phyloP scores from a whole-genome alignment of 2,797 vertebrate species.

The Acanthopagrus latus region DNA sequence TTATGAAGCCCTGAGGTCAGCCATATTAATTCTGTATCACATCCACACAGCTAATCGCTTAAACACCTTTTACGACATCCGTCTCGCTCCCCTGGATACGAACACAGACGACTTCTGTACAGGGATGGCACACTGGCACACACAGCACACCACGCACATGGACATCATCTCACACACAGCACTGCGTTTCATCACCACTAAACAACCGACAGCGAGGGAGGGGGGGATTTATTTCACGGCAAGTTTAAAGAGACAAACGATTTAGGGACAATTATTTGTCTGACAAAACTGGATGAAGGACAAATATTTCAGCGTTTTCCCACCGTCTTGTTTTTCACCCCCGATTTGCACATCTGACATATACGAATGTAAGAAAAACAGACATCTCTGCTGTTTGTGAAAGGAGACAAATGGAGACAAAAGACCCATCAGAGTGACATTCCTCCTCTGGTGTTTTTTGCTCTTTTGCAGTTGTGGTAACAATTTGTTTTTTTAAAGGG shows the following conservation, averaged over 20 bases:
- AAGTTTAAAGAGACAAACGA: neutral
- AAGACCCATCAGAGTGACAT: neutral
- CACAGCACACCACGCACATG: slow-evolving; percentile 35
- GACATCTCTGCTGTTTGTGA: neutral
- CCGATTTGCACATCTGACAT: slow-evolving; percentile 16
- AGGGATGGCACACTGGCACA: slow-evolving; percentile 42
- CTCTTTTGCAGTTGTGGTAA: neutral
- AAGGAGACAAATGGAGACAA: slow-evolving; percentile 11
- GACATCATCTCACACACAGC: slow-evolving; percentile 20
- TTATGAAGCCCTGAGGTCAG: slow-evolving; percentile 81
- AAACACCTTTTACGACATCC: slow-evolving; percentile 22
- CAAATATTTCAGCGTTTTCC: slow-evolving; percentile 10
- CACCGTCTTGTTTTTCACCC: slow-evolving; percentile 7
- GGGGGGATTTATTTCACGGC: slow-evolving; percentile 19
- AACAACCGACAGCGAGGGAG: slow-evolving; percentile 23
- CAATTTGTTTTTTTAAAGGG: slow-evolving; percentile 24
- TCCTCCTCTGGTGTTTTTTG: neutral
- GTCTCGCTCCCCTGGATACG: slow-evolving; percentile 27
- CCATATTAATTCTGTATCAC: slow-evolving; percentile 49
- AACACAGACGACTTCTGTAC: slow-evolving; percentile 30
- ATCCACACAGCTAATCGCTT: slow-evolving; percentile 36
- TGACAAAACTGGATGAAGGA: neutral
- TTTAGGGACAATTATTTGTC: slow-evolving; percentile 11
- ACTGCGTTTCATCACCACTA: slow-evolving; percentile 23
- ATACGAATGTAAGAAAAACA: neutral